Evolutionary conservation across 2,888 invertebrate genomes (phyloP).

Genomic region (Poecilobothrus nobilitatus): DNA sequence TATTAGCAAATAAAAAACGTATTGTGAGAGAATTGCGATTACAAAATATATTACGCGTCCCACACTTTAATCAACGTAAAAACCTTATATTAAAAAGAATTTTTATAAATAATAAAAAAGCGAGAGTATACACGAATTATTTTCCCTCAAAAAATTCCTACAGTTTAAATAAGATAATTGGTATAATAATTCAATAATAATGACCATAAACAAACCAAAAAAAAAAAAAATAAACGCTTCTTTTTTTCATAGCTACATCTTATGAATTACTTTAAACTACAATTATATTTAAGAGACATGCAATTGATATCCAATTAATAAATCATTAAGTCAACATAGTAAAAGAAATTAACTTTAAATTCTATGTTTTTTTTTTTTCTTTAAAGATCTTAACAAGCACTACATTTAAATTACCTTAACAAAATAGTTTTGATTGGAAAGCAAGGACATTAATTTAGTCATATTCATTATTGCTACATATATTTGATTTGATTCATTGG

Average conservation of each 20-base stretch:
- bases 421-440: neutral
- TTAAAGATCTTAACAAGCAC: too few species aligned
- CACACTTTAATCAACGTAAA: neutral
- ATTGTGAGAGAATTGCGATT: neutral
- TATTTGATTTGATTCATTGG: too few species aligned
- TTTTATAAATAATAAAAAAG: neutral
- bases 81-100: neutral
- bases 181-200: neutral
- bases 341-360: neutral
- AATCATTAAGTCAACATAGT: neutral
- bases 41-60: neutral
- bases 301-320: neutral
- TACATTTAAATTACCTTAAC: neutral
- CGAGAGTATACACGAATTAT: neutral
- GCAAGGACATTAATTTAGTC: neutral
- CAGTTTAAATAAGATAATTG: neutral
- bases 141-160: neutral
- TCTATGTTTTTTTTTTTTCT: neutral
- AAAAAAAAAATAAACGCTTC: neutral
- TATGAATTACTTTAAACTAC: neutral
- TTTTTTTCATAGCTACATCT: neutral
- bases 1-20: neutral
- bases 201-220: neutral
- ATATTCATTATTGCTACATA: too few species aligned
- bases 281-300: neutral